Conservation (phyloP, 2,888 invertebrate genomes). For the Siphlonurus alternatus region DNA sequence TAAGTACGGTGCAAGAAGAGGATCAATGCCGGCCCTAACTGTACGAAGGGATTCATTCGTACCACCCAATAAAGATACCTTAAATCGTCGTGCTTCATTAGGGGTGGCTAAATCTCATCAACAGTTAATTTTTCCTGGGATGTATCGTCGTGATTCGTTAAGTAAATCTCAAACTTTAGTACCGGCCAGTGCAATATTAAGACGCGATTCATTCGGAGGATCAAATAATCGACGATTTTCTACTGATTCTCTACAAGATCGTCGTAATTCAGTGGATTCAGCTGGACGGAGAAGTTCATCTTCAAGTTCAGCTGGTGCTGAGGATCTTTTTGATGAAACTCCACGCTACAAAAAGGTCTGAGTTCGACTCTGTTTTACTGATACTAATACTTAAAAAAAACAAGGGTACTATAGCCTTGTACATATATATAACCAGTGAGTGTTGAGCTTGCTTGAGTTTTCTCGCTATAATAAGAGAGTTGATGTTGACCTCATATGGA, state of each 20-base stretch:
- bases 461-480: no score
- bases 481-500: neutral
- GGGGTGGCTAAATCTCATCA: neutral
- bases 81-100: neutral
- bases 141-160: neutral
- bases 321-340: slow-evolving; percentile 41
- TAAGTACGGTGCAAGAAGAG: slow-evolving; percentile 3
- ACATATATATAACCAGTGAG: no score
- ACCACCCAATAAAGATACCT: neutral
- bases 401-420: no score
- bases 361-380: neutral
- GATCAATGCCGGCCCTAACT: neutral
- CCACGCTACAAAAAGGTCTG: slow-evolving; percentile 17
- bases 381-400: neutral
- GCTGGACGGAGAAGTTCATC: slow-evolving; percentile 40
- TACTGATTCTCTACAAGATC: slow-evolving; percentile 52
- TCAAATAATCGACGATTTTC: slow-evolving; percentile 31
- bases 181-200: neutral
- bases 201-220: neutral
- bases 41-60: neutral
- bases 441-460: no score
- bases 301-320: slow-evolving; percentile 39
- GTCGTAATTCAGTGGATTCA: slow-evolving; percentile 52
- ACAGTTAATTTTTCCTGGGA: neutral
- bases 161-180: neutral